A percentile compares a stretch with the other conserved stretches of the same genome.
phyloP scores from a whole-genome alignment of 2,113 vertebrate species.

The crab-eating macaque (Macaca fascicularis) region DNA sequence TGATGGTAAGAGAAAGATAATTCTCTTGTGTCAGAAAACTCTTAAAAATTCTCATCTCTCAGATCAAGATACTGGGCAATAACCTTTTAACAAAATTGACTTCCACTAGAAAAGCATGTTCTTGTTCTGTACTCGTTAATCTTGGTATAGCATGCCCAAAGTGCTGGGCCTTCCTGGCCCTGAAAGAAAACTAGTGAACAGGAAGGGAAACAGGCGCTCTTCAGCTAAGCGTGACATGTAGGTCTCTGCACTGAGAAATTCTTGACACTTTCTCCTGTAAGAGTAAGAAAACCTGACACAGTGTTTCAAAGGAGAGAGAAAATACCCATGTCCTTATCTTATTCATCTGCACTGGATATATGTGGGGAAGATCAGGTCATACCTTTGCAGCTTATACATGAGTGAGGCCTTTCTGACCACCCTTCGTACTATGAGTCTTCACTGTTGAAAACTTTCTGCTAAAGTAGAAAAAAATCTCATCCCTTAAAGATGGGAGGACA shows the following conservation, averaged over 20 bases:
- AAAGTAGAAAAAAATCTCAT: background rate
- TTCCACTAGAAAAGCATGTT: background rate
- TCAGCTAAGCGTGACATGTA: background rate
- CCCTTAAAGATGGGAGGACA: background rate
- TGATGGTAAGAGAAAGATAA: background rate
- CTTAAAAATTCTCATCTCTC: background rate
- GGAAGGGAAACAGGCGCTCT: background rate
- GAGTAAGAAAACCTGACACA: background rate
- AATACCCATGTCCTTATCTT: rapidly evolving
- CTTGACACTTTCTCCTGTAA: background rate
- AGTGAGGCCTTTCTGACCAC: background rate
- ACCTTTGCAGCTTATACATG: rapidly evolving
- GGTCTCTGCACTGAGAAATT: background rate
- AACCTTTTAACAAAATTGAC: background rate
- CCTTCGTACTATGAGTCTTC: background rate
- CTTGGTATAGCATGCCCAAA: rapidly evolving
- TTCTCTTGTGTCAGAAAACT: background rate
- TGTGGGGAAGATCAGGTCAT: too few species aligned
- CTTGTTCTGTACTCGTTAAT: background rate
- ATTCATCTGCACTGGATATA: rapidly evolving
- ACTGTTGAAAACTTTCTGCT: background rate
- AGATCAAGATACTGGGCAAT: background rate
- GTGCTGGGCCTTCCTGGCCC: rapidly evolving
- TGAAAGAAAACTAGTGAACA: background rate
- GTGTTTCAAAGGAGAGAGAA: background rate